Evolutionary conservation across 2,888 invertebrate genomes (phyloP), one percentile per base, ranked within the genome.

Genomic region (Drosophila silvestris): DNA sequence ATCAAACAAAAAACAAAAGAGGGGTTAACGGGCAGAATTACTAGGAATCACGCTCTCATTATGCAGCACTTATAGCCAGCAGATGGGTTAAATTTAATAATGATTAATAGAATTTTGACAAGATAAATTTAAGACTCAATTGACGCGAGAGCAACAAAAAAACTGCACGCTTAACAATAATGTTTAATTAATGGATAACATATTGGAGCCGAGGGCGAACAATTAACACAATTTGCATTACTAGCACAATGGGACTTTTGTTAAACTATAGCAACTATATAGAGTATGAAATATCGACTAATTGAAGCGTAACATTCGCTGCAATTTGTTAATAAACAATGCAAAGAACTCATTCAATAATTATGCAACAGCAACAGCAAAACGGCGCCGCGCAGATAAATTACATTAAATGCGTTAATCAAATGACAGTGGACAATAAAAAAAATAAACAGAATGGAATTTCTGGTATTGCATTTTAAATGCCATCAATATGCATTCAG

Each of bases 381-480:
- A 39, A 50, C 33, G 47, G 53, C 35, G 70, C 41, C 47, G 62
- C 70, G 60, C 57, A 22, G 72, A 89, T 82, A 85, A 84, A 84
- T 83, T 89, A 65, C 83, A 89, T 85, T 83, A 74, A 65, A 70
- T 61, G 71, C 70, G 82, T 84, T 87, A 84, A 85, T 85, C 85
- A 89, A 85, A 89, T 80, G 85, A 74, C 82, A 73, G 59, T 26
- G 30, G 30, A 16, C 50, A 62, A 67, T 32, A 39, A 28, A 9
- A 14, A 9, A 62, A 67, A 39, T 26, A n/a, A 10, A 3, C 16
- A 32, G 16, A 19, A 7, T 22, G 4, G 6, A 7, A 35, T 3
- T 37, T 32, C 37, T 67, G 71, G 64, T 44, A 56, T 61, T 60
- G 60, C 84, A 76, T 74, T 82, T 81, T 79, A 89, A 84, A 84